Evolutionary conservation across 2,113 vertebrate species (phyloP), one percentile per base, ranked within the genome.

Genomic region (Calyptomena viridis): DNA sequence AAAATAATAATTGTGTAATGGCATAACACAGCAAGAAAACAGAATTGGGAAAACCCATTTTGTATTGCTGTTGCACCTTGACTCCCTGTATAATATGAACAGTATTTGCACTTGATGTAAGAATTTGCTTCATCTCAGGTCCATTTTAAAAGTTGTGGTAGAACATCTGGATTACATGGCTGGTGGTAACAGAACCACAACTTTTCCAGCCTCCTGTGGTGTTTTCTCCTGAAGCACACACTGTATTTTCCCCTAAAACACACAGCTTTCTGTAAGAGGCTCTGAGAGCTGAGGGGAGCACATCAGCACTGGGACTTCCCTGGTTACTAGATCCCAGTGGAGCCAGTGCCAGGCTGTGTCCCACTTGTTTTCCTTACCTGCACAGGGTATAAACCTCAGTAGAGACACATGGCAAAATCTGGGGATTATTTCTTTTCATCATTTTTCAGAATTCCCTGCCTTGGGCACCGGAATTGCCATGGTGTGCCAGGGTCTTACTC

Each of bases 261-360:
- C 31, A 22, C 9, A 42, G 24, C 66, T 37, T 33, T 33, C 25
- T 64, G 37, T 10, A 33, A 42, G 76, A 82, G 92, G 37, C 86
- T 92, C 23, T 76, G 72, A 31, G 77, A 87, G 74, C 40, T 0
- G 4, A 33, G 21, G 5, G 55, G 66, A 33, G 17, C 21, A n/a
- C 10, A 1, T 66, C 55, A 66, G 62, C 67, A 0, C 12, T 42
- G 81, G 74, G 64, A 20, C 62, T 59, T 90, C 18, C 81, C 52
- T 92, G 49, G 87, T 56, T 92, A 88, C 91, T 31, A 35, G 67
- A 46, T 96, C 93, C 83, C 71, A 11, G 49, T 39, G 91, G 73
- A 64, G 42, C 37, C n/a, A 25, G 42, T 67, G 46, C 71, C 77
- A 68, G 23, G 62, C 47, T 72, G 47, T 46, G 3, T 16, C 28